A percentile compares a stretch with the other conserved stretches of the same genome.
Conservation (phyloP, 2,797 vertebrate species). For the Bufotes viridis region DNA sequence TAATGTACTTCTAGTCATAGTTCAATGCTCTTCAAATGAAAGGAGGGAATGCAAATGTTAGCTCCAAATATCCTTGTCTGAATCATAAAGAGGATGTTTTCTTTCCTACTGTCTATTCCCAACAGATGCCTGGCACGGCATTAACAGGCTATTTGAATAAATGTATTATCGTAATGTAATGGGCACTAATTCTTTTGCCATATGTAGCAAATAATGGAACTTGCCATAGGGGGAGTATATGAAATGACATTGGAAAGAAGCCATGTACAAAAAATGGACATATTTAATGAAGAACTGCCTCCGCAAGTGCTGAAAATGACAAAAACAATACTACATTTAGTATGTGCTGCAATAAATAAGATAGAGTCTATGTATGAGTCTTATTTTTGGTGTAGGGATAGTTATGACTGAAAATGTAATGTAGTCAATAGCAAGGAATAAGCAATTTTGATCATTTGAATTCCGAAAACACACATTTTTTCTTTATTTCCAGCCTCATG, state of each 20-base stretch:
- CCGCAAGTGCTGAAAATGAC: background rate
- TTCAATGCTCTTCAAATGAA: constrained; percentile 47
- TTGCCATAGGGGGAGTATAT: constrained; percentile 22
- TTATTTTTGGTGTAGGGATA: background rate
- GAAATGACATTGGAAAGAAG: background rate
- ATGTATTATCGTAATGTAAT: background rate
- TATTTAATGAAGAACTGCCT: background rate
- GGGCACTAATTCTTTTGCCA: background rate
- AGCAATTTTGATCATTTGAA: background rate
- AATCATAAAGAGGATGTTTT: constrained; percentile 11
- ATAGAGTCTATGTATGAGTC: background rate
- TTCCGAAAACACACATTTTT: background rate
- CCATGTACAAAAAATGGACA: constrained; percentile 20
- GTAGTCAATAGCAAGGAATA: background rate
- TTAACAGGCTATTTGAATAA: constrained; percentile 2
- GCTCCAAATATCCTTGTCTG: constrained; percentile 30
- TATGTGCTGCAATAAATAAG: constrained; percentile 5
- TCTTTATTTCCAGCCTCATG: background rate
- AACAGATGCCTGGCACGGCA: constrained; percentile 1
- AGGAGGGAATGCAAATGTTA: constrained; percentile 38
- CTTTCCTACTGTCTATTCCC: background rate
- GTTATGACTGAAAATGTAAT: background rate
- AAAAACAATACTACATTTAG: background rate
- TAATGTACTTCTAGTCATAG: constrained; percentile 44
- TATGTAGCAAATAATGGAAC: constrained; percentile 23